Evolutionary conservation across 2,113 vertebrate genomes (phyloP).

Genomic region (Willisornis vidua): DNA sequence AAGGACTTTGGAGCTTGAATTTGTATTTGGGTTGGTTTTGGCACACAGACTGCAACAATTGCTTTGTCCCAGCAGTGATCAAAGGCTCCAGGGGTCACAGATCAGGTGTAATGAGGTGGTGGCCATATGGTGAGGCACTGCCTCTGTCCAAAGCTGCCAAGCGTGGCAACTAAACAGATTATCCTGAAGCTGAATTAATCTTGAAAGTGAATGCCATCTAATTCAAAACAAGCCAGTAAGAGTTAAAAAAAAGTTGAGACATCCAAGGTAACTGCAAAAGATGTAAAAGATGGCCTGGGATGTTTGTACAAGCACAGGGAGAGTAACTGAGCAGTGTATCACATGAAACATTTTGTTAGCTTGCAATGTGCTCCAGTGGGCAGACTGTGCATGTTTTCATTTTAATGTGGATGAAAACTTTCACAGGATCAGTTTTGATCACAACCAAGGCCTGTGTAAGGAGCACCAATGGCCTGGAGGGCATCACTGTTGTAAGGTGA

Average conservation of each 20-base stretch:
- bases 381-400: not conserved
- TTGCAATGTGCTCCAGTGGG: not conserved
- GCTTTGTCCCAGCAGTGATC: not conserved
- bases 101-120: not conserved
- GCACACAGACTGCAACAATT: not conserved
- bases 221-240: not conserved
- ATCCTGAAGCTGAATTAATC: not conserved
- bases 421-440: accelerated
- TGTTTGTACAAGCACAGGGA: not conserved
- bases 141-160: not conserved
- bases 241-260: not conserved
- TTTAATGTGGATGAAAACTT: not conserved
- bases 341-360: not conserved
- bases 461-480: not conserved
- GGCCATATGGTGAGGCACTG: not conserved
- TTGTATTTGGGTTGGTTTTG: slow-evolving; percentile 38
- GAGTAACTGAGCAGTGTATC: not conserved
- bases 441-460: not conserved
- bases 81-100: not conserved
- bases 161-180: not conserved
- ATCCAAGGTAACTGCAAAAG: not conserved
- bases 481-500: not conserved
- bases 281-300: slow-evolving; percentile 31
- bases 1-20: slow-evolving; percentile 49
- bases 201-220: not conserved